A percentile compares a stretch with the other conserved stretches of the same genome.
Conservation (phyloP, 2,797 vertebrate species). For the Tokudaia muenninki region DNA sequence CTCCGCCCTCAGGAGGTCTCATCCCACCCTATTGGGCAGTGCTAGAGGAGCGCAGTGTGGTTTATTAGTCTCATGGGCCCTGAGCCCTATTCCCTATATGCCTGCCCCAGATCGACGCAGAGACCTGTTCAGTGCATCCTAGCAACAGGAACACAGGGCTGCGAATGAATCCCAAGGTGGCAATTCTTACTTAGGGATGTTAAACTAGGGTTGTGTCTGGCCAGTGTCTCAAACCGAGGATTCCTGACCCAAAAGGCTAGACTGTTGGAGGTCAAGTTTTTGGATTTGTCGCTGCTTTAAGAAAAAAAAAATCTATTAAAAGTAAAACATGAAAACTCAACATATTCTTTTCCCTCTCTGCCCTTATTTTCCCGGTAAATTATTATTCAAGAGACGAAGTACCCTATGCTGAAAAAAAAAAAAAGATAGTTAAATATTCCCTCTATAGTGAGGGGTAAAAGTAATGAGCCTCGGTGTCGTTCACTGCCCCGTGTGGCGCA, state of each 20-base stretch:
- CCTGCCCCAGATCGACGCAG: fast-evolving
- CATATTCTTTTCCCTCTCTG: background rate
- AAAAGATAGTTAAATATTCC: background rate
- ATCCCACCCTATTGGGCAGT: fast-evolving
- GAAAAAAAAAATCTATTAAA: background rate
- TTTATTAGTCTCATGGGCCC: fast-evolving
- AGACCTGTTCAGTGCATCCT: background rate
- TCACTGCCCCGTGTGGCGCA: fast-evolving
- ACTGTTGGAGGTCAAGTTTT: background rate
- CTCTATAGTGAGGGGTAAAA: background rate
- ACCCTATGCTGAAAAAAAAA: background rate
- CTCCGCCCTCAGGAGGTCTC: background rate
- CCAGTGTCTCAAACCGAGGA: background rate
- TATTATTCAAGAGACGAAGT: background rate
- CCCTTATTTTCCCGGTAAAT: background rate
- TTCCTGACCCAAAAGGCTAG: background rate
- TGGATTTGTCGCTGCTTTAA: background rate
- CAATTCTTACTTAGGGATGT: background rate
- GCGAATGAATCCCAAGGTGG: background rate
- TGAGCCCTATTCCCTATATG: fast-evolving
- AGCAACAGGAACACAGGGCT: background rate
- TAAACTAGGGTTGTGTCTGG: no score
- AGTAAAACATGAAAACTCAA: background rate
- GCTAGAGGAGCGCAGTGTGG: background rate
- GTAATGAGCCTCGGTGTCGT: background rate